Base-by-base conservation (phyloP, 2,113 vertebrate species). In the Mystacornis crossleyi region DNA sequence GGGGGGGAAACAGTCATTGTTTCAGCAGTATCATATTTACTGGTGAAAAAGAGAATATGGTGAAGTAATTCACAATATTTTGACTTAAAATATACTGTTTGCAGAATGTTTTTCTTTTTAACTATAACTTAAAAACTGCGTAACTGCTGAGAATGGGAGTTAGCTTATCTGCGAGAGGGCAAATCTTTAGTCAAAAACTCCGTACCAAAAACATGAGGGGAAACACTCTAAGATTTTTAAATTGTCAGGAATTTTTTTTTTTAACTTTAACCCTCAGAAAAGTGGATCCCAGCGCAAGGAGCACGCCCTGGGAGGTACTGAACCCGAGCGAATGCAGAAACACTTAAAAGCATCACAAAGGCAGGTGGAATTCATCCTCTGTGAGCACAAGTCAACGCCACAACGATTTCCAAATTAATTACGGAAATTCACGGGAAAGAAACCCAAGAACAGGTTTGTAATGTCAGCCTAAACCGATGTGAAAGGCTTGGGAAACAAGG, bases 401-500 rank as follows among this genome's bases (percentile, higher is more conserved):
- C 24, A 7, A 2, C 9, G 16, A 33, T 65, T 54, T 42, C 62
- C 23, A 66, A 40, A 17, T 25, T 1, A 55, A 40, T 25, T 26
- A 1, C 0, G 7, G 5, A 3, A 53, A 20, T 26, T 67, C 4
- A 3, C 0, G 3, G 38, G 58, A 81, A 55, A 60, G 28, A 50
- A 70, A 21, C 0, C 38, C 38, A 5, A 21, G 45, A 25, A 3
- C 65, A 57, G 69, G 40, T 23, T 69, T 50, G 51, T 10, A 31
- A 47, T 3, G 29, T 71, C 89, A 81, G 45, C 40, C 29, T 55
- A 29, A 79, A 79, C 3, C 8, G 43, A 74, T 9, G 55, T 23
- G 73, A 57, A 84, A 86, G 64, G 71, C 40, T 9, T 2, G 4
- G 47, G 55, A 74, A 67, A 45, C 10, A 21, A 88, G 74, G 82